These are phyloP conservation scores for Penaeus chinensis DNA, from an alignment of 1,140 invertebrate genomes.

Conservation along the genomic window DNA sequence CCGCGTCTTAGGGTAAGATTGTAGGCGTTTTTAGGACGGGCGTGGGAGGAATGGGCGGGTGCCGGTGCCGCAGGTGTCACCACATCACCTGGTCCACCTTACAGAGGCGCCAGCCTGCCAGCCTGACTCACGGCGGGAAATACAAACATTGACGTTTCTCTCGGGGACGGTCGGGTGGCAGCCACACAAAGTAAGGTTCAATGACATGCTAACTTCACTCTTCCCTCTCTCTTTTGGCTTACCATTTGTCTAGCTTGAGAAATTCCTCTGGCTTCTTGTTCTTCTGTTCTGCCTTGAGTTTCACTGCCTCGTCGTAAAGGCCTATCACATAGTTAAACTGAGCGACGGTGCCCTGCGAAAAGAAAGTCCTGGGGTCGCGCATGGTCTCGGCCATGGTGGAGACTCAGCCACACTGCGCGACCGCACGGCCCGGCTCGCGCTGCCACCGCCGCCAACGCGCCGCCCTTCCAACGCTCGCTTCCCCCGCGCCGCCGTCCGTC, in stretches of 20 bases:
- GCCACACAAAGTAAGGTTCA: constrained; percentile 58
- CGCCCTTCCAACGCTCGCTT: neutral
- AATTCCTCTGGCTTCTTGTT: constrained; percentile 68
- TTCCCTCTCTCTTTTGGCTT: constrained; percentile 60
- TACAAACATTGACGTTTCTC: constrained; percentile 48
- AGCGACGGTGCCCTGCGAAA: constrained; percentile 65
- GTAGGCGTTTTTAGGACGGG: constrained; percentile 5
- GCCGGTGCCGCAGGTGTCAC: neutral
- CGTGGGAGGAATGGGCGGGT: neutral
- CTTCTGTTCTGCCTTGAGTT: constrained; percentile 66
- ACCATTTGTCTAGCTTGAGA: constrained; percentile 68
- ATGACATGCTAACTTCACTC: constrained; percentile 53
- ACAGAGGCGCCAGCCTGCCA: constrained; percentile 18
- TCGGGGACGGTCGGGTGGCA: neutral
- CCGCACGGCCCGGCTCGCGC: constrained; percentile 47
- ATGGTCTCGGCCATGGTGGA: constrained; percentile 64
- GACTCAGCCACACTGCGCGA: constrained; percentile 57
- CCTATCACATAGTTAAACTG: constrained; percentile 66
- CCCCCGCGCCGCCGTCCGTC: neutral
- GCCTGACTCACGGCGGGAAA: constrained; percentile 40
- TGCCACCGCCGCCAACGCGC: constrained; percentile 36
- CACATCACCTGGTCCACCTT: neutral
- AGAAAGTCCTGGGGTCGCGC: constrained; percentile 66
- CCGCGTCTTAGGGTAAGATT: neutral
- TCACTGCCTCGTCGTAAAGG: constrained; percentile 66